Conservation (phyloP, 2,888 invertebrate genomes). For the Pollenia griseotomentosa region DNA sequence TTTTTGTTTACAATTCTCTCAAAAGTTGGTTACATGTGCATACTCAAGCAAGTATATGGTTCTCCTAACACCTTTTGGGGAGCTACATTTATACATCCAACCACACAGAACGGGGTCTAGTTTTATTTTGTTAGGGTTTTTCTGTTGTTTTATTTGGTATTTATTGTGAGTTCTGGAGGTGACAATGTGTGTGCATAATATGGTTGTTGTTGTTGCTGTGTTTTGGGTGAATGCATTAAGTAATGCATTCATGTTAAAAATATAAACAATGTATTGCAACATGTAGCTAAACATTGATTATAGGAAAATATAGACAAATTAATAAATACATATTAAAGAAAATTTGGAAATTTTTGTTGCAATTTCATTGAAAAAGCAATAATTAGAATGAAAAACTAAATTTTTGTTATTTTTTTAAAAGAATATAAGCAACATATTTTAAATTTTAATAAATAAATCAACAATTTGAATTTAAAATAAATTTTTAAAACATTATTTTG, state of each 20-base stretch:
- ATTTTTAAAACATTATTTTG: too few relatives aligned
- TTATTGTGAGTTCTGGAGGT: slow-evolving; percentile 23
- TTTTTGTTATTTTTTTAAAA: too few relatives aligned
- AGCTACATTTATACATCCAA: slow-evolving; percentile 19
- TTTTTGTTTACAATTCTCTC: slow-evolving; percentile 56
- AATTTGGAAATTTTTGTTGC: too few relatives aligned
- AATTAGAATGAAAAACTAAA: too few relatives aligned
- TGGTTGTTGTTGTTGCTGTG: background rate
- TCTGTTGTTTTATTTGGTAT: background rate
- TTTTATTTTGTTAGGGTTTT: slow-evolving; percentile 39
- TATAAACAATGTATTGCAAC: slow-evolving; percentile 24
- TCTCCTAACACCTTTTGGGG: slow-evolving; percentile 52
- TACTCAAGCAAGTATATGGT: background rate
- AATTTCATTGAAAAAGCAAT: too few relatives aligned
- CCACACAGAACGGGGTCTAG: slow-evolving; percentile 19
- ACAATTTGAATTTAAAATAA: too few relatives aligned
- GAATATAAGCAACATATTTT: too few relatives aligned
- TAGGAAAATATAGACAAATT: background rate
- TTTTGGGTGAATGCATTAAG: background rate
- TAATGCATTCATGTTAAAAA: too few relatives aligned
- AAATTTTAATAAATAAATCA: too few relatives aligned
- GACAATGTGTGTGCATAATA: background rate
- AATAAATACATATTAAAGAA: background rate
- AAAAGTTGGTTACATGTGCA: background rate
- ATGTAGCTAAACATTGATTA: slow-evolving; percentile 43